These are phyloP conservation scores for Agrochola lota DNA, from an alignment of 2,888 invertebrate species.

Conservation along the genomic window DNA sequence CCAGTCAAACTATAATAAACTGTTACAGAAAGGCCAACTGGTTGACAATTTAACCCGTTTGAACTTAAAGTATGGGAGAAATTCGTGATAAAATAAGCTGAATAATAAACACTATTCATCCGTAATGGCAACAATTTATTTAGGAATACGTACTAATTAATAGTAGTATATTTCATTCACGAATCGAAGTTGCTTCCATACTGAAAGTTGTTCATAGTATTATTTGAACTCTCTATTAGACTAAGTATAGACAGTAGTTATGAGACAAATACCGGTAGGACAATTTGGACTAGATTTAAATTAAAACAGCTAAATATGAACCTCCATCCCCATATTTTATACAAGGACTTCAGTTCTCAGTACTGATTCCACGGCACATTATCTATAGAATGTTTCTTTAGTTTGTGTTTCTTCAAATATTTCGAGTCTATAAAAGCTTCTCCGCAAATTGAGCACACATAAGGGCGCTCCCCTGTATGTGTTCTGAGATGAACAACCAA, in stretches of 20 bases:
- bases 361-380: conserved; percentile 87
- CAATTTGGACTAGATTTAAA: conserved; percentile 33
- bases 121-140: neutral
- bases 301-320: neutral
- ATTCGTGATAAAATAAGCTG: neutral
- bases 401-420: conserved; percentile 88
- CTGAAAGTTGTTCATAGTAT: neutral
- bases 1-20: neutral
- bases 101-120: neutral
- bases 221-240: neutral
- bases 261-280: neutral
- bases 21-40: neutral
- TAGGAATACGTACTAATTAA: neutral
- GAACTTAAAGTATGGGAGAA: conserved; percentile 4
- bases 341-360: conserved; percentile 52
- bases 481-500: conserved; percentile 88
- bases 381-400: conserved; percentile 85
- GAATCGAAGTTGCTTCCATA: conserved; percentile 8
- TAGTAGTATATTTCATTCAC: conserved; percentile 3
- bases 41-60: neutral
- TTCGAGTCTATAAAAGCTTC: conserved; percentile 90
- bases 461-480: conserved; percentile 89
- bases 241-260: neutral
- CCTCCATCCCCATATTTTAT: conserved; percentile 30
- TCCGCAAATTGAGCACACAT: conserved; percentile 84